Evolutionary conservation across 2,113 vertebrate species (phyloP), one percentile per base, ranked within the genome.

Genomic region (Bungarus multicinctus): DNA sequence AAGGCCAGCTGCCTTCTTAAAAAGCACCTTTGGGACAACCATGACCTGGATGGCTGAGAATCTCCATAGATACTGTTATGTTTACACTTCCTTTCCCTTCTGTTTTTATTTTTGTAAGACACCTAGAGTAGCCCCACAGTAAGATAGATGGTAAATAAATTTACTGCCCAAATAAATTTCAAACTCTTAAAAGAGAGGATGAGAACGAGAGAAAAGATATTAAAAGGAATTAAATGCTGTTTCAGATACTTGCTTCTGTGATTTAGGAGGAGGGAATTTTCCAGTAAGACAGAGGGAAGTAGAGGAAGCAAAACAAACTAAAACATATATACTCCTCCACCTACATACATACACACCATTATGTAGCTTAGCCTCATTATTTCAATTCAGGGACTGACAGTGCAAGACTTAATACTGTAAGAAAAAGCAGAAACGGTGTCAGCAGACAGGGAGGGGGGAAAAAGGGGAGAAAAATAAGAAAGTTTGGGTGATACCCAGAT

Each of bases 391-490:
- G 94, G 94, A 96, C 94, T 97, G 97, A 97, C 97, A 97, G 97
- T 94, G 95, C 96, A 97, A 97, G 98, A 97, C 96, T 97, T 96
- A 97, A 97, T 96, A 97, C 92, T 97, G 97, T 97, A 97, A 98
- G 97, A 97, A 98, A 98, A 93, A 93, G 97, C 96, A 96, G 96
- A 97, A 98, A 96, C 95, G 93, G 96, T 96, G 96, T 98, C 97
- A 98, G 96, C 95, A 96, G 93, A 94, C 97, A 97, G 96, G 58
- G 25, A 22, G 47, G 30, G 30, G 30, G 16, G 16, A 90, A 22
- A 43, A 22, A 9, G 5, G 20, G 30, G 18, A 16, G 25, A 53
- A 39, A 45, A 18, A 96, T 95, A 97, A 74, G 89, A 96, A 96
- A 95, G 94, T 96, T 96, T 95, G 60, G 95, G 96, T 97, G 97